Evolutionary conservation across 2,797 vertebrate genomes (phyloP), one percentile per base, ranked within the genome.

Genomic region (Rousettus madagascariensis): DNA sequence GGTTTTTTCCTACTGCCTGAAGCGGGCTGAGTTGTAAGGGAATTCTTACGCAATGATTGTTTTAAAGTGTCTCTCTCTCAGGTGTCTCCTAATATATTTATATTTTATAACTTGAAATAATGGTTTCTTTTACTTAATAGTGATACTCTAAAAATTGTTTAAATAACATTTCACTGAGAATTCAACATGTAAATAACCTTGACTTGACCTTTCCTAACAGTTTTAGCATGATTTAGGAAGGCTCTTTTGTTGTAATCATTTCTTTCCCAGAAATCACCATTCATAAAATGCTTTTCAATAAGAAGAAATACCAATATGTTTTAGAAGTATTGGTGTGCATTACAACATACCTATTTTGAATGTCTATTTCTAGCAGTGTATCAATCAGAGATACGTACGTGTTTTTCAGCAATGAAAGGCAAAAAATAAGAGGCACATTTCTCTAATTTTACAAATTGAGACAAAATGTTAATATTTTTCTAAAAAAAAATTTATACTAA

Each of bases 141-240:
- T 82, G 72, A 51, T 68, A 92, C 46, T 82, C 24, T 69, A 65
- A 72, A 95, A 55, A 12, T 63, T 61, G 66, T 28, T 19, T 43
- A 92, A 94, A 92, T 51, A 86, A 20, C 16, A 74, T 97, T 96
- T 94, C 82, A 94, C 95, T 86, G 72, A 91, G 72, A 97, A 91
- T 79, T 93, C 53, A 61, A 94, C 15, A 69, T 88, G 88, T 83
- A 97, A 97, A 69, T 26, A 19, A 69, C 79, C 20, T 90, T 93
- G 89, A 77, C 79, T 69, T 46, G 72, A 97, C 79, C 80, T 6
- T 36, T 87, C 61, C 75, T 92, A 75, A 83, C 8, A 74, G 43
- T 88, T 97, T 95, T 13, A 63, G 83, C 83, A 46, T 55, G 13
- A 38, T 75, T 95, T 96, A 94, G 43, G 71, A 93, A 93, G 69